Evolutionary conservation across 1,140 invertebrate genomes (phyloP).

Genomic region (Pseudoatta argentina): DNA sequence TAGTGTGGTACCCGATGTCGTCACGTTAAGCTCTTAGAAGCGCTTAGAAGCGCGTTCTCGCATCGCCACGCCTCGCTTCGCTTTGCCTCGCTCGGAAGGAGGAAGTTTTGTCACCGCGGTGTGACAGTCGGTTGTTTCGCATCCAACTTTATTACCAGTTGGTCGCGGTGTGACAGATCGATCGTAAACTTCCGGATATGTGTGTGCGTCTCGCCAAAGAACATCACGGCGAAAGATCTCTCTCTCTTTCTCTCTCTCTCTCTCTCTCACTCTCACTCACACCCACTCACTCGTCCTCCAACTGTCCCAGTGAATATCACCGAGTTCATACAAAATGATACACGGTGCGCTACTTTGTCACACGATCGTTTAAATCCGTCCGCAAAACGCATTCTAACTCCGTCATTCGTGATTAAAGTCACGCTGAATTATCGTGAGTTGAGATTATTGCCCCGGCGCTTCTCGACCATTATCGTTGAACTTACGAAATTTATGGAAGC

Average conservation of each 20-base stretch:
- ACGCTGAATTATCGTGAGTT: slow-evolving; percentile 70
- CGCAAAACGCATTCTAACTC: slow-evolving; percentile 9
- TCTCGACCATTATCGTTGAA: slow-evolving; percentile 52
- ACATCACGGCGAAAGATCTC: not conserved
- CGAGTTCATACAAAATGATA: slow-evolving; percentile 76
- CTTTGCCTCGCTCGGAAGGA: not conserved
- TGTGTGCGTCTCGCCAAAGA: slow-evolving; percentile 25
- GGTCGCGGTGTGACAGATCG: slow-evolving; percentile 72
- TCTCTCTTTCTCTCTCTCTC: not conserved
- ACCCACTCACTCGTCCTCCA: not conserved
- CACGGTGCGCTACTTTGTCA: slow-evolving; percentile 73
- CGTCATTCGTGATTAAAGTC: slow-evolving; percentile 69
- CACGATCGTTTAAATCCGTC: slow-evolving; percentile 75
- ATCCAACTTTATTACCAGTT: slow-evolving; percentile 76
- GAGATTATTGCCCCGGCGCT: slow-evolving; percentile 59
- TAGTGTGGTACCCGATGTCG: slow-evolving; percentile 62
- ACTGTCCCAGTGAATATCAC: slow-evolving; percentile 50
- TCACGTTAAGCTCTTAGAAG: slow-evolving; percentile 76
- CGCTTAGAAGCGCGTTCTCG: slow-evolving; percentile 47
- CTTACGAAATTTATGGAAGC: slow-evolving; percentile 66
- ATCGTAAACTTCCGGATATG: slow-evolving; percentile 71
- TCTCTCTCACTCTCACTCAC: not conserved
- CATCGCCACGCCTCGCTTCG: slow-evolving; percentile 21
- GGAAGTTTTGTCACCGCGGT: slow-evolving; percentile 67
- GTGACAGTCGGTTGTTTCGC: slow-evolving; percentile 76